Evolutionary conservation across 2,888 invertebrate species (phyloP).

Genomic region (Microchrysa polita): DNA sequence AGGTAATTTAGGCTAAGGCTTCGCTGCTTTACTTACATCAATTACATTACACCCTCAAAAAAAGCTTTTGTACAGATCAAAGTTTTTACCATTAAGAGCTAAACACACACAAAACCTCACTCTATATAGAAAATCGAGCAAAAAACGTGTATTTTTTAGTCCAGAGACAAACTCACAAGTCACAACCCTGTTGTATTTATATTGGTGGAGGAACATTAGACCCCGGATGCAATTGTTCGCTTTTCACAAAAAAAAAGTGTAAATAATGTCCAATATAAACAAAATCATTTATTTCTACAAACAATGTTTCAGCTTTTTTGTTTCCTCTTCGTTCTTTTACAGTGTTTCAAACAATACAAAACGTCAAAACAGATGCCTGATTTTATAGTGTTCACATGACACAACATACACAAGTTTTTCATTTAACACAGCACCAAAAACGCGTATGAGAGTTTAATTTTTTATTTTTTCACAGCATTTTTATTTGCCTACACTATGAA

Average conservation of each 20-base stretch:
- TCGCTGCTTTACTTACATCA: constrained; percentile 28
- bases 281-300: background rate
- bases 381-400: background rate
- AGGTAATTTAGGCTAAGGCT: constrained; percentile 56
- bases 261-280: background rate
- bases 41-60: background rate
- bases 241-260: constrained; percentile 29
- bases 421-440: background rate
- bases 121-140: background rate
- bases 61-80: constrained; percentile 36
- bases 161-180: constrained; percentile 1
- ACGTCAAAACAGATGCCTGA: constrained; percentile 12
- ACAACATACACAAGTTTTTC: background rate
- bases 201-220: background rate
- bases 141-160: constrained; percentile 2
- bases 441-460: no score
- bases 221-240: background rate
- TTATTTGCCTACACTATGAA: background rate
- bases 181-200: background rate
- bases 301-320: constrained; percentile 2
- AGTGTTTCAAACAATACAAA: background rate
- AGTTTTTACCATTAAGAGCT: background rate
- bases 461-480: background rate
- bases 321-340: background rate
- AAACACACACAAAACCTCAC: constrained; percentile 16